phyloP scores from a whole-genome alignment of 2,888 invertebrate species.

The Andrena chrysosceles region DNA sequence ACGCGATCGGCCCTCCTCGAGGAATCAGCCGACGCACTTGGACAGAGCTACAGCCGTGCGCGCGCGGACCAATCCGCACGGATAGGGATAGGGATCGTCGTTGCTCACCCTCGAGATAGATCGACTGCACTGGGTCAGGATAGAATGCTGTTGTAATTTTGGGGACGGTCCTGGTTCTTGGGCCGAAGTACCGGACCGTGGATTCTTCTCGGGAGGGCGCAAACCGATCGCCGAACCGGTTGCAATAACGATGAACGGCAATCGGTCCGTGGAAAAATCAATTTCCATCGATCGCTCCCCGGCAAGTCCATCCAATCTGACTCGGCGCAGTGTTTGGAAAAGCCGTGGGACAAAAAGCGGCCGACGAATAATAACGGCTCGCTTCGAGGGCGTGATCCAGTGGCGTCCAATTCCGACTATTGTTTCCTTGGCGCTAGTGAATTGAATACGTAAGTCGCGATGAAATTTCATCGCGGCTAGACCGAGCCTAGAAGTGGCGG shows the following conservation, averaged over 20 bases:
- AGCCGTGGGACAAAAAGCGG: background rate
- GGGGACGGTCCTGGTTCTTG: too few species aligned
- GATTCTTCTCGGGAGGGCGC: background rate
- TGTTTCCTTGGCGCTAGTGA: slow-evolving; percentile 40
- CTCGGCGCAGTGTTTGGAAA: slow-evolving; percentile 18
- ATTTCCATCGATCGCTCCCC: slow-evolving; percentile 23
- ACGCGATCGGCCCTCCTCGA: slow-evolving; percentile 48
- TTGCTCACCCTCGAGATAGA: background rate
- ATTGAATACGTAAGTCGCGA: slow-evolving; percentile 28
- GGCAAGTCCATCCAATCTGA: slow-evolving; percentile 34
- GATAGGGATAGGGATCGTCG: background rate
- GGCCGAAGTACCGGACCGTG: too few species aligned
- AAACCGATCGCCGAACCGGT: background rate
- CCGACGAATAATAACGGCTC: slow-evolving; percentile 34
- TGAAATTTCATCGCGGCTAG: slow-evolving; percentile 11
- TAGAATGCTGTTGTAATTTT: background rate
- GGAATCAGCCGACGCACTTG: slow-evolving; percentile 35
- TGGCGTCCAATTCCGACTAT: slow-evolving; percentile 37
- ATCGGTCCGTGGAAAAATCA: background rate
- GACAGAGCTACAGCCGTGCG: slow-evolving; percentile 5
- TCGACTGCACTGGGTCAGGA: slow-evolving; percentile 11
- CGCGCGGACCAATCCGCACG: background rate
- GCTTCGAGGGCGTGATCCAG: background rate
- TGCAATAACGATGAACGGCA: background rate
- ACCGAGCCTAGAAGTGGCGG: background rate